These are phyloP conservation scores for Cettia cetti DNA, from an alignment of 2,113 vertebrate species.

Conservation along the genomic window DNA sequence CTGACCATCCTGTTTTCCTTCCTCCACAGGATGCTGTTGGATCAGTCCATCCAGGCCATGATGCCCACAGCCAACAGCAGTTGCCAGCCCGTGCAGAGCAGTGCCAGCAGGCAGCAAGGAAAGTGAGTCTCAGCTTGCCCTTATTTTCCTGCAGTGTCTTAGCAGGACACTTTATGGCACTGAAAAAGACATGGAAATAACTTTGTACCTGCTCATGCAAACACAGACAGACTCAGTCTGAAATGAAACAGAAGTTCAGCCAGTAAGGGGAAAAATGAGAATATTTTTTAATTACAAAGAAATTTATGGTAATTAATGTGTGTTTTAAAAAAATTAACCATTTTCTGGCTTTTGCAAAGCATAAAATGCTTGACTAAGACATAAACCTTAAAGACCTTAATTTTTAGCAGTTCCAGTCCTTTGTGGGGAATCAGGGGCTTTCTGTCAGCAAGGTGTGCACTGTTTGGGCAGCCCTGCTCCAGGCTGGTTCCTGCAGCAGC, in stretches of 20 bases:
- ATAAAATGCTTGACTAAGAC: not conserved
- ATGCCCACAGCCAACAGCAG: not conserved
- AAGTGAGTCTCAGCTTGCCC: conserved; percentile 26
- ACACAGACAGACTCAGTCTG: not conserved
- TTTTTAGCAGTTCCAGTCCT: not conserved
- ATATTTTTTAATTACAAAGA: not conserved
- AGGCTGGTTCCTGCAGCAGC: not conserved
- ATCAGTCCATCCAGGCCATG: conserved; percentile 49
- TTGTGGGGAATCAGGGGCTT: not conserved
- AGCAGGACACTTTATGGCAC: not conserved
- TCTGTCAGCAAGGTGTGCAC: not conserved
- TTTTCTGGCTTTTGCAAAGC: not conserved
- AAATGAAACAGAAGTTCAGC: not conserved
- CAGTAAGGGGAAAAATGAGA: not conserved
- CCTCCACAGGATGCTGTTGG: conserved; percentile 40
- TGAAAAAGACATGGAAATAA: not conserved
- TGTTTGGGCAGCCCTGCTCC: conserved; percentile 38
- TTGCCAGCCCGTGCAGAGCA: not conserved
- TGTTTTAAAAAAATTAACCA: rapidly evolving
- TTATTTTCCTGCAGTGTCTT: not conserved
- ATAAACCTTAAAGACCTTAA: not conserved
- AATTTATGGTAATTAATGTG: not conserved
- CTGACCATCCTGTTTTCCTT: not conserved
- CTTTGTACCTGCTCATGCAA: rapidly evolving
- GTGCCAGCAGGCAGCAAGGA: conserved; percentile 35